Base-by-base conservation (phyloP, 2,113 vertebrate genomes). In the Pogonocichla stellata region DNA sequence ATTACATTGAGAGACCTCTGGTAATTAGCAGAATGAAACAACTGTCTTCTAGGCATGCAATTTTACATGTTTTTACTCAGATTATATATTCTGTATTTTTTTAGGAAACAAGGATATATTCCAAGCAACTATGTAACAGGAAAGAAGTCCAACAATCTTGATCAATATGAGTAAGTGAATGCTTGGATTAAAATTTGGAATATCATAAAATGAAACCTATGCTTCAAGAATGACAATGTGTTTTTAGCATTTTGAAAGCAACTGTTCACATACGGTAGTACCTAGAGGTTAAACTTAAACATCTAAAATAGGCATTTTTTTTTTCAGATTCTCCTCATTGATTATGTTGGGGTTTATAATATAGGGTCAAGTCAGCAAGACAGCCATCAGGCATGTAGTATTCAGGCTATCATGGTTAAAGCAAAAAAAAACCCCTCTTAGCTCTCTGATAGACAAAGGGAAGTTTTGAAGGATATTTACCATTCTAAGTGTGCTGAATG, bases 91-190 rank as follows among this genome's bases (percentile, higher is more conserved):
- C 13, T 43, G 0, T 79, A 19, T 56, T 58, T 62, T 67, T 97
- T 57, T 96, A 99, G 99, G 34, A 97, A 98, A 79, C 98, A 99
- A 96, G 99, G 99, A 20, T 99, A 99, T 97, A 99, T 99, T 88
- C 99, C 99, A 80, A 99, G 99, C 96, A 99, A 99, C 97, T 99
- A 99, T 22, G 98, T 99, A 51, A 99, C 98, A 8, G 99, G 98
- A 95, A 99, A 99, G 96, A 98, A 98, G 89, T 98, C 98, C 7
- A 98, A 98, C 84, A 99, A 98, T 95, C 97, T 99, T 92, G 98
- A 98, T 88, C 98, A 99, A 82, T 99, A 98, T 97, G 97, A 97
- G 99, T 99, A 98, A 99, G 99, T 99, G 45, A 96, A 94, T 58
- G 24, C n/a, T 92, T 79, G 19, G 60, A 73, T 75, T 73, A 47